phyloP scores from a whole-genome alignment of 1,140 invertebrate species.

The Drosophila cardini region DNA sequence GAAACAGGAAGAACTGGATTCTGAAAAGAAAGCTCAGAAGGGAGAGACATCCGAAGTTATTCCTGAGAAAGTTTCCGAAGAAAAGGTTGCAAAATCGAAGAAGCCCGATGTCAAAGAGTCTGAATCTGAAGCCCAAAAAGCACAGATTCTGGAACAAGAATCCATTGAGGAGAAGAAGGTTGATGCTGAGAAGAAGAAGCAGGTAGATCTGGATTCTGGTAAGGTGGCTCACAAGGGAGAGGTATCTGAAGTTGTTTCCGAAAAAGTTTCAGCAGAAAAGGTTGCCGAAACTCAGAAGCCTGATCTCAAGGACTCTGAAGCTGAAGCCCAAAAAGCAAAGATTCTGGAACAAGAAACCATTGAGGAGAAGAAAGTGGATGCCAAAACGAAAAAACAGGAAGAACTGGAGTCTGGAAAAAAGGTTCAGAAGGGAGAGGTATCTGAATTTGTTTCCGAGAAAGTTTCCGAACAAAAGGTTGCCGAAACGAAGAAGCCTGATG shows the following conservation, averaged over 20 bases:
- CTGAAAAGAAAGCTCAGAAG: too few relatives aligned
- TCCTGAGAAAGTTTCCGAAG: too few relatives aligned
- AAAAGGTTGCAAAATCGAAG: too few relatives aligned
- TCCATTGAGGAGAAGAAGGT: conserved; percentile 16
- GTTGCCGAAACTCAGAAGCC: neutral
- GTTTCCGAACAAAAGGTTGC: conserved; percentile 1
- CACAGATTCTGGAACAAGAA: conserved; percentile 4
- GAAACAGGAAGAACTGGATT: too few relatives aligned
- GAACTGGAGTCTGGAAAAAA: conserved; percentile 9
- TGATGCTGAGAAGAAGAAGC: conserved; percentile 22
- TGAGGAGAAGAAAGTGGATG: conserved; percentile 18
- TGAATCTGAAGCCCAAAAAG: too few relatives aligned
- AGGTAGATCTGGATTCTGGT: conserved; percentile 8
- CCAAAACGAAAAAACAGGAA: conserved; percentile 18
- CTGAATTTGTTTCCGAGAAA: conserved; percentile 8
- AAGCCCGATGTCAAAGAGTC: too few relatives aligned
- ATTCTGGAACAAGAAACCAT: conserved; percentile 21
- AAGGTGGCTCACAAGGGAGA: conserved; percentile 39
- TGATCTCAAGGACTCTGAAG: neutral
- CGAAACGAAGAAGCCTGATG: neutral
- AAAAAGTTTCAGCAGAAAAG: conserved; percentile 29
- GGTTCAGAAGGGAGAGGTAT: conserved; percentile 6
- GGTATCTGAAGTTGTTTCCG: conserved; percentile 32
- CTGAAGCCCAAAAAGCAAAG: neutral
- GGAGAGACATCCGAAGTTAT: too few relatives aligned